These are phyloP conservation scores for Diplodus puntazzo DNA, from an alignment of 2,797 vertebrate species.

Conservation along the genomic window DNA sequence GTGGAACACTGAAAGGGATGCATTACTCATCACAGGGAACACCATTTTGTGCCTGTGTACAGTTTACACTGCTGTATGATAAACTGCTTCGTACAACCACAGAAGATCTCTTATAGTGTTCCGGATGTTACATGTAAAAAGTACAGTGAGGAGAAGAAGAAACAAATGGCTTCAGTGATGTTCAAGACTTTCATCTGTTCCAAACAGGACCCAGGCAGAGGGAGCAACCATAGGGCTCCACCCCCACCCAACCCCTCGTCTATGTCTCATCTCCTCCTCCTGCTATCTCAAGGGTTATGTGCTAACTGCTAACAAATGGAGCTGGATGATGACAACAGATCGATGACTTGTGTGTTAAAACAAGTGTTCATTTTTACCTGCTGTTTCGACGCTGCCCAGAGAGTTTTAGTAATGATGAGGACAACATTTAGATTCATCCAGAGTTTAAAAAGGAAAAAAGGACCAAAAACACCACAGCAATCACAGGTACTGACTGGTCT, in stretches of 20 bases:
- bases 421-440: slow-evolving; percentile 16
- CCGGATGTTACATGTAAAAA: slow-evolving; percentile 8
- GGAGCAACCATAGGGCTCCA: not conserved
- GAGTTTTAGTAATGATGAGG: slow-evolving; percentile 5
- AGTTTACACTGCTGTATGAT: slow-evolving; percentile 30
- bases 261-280: too few species aligned
- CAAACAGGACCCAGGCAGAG: slow-evolving; percentile 16
- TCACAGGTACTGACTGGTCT: not conserved
- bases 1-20: slow-evolving; percentile 7
- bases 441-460: not conserved
- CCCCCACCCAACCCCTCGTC: too few species aligned
- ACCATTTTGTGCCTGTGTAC: slow-evolving; percentile 13
- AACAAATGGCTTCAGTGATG: slow-evolving; percentile 5
- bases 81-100: slow-evolving; percentile 12
- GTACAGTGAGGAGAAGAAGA: slow-evolving; percentile 2
- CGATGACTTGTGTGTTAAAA: not conserved
- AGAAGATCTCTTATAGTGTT: not conserved
- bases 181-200: slow-evolving; percentile 41
- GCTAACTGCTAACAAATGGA: slow-evolving; percentile 29
- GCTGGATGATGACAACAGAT: slow-evolving; percentile 9
- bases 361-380: not conserved
- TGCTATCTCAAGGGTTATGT: slow-evolving; percentile 17
- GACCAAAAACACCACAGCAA: not conserved
- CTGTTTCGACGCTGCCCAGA: slow-evolving; percentile 19
- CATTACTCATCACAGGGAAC: slow-evolving; percentile 20